phyloP scores from a whole-genome alignment of 2,113 vertebrate species.

The Circaetus gallicus region DNA sequence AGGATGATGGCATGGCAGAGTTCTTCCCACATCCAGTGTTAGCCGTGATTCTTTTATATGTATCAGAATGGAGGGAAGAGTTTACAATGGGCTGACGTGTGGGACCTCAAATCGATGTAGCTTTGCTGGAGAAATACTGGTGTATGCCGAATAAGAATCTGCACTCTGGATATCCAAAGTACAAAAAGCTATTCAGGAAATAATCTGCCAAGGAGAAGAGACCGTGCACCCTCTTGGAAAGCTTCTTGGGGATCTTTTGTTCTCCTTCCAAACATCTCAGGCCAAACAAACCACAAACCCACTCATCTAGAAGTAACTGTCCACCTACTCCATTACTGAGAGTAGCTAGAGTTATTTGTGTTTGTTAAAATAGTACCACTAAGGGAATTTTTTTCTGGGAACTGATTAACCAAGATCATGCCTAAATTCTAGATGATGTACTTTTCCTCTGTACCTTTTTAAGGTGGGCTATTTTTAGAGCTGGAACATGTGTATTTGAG shows the following conservation, averaged over 20 bases:
- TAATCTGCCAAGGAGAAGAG: neutral
- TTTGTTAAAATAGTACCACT: neutral
- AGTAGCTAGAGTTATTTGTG: neutral
- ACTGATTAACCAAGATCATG: neutral
- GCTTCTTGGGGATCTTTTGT: neutral
- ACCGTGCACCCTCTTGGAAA: neutral
- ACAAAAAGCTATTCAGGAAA: neutral
- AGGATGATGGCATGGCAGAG: neutral
- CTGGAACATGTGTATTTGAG: neutral
- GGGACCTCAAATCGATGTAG: neutral
- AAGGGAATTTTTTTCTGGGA: neutral
- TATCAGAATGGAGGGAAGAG: neutral
- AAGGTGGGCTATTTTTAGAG: neutral
- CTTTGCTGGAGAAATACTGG: neutral
- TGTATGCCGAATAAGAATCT: neutral
- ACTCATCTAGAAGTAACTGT: neutral
- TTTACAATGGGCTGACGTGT: neutral
- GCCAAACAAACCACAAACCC: neutral
- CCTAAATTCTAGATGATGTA: neutral
- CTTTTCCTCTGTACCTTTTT: neutral
- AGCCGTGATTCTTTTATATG: neutral
- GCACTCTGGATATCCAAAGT: neutral
- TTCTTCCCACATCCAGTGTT: neutral
- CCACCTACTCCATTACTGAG: neutral
- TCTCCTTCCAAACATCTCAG: neutral